These are phyloP conservation scores for Lysandra coridon DNA, from an alignment of 2,888 invertebrate species.

Conservation along the genomic window DNA sequence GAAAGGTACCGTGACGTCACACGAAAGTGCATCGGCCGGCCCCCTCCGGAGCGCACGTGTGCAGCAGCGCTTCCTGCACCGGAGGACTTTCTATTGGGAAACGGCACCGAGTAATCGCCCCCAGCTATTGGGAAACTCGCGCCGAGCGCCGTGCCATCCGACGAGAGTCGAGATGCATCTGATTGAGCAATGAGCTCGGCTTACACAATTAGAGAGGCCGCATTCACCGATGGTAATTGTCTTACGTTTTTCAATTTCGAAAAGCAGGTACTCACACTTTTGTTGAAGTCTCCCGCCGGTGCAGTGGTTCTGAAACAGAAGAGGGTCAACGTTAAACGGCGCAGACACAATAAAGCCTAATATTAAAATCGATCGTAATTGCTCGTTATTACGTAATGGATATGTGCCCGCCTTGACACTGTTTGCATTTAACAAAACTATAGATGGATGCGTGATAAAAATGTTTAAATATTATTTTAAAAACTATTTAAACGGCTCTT, in stretches of 20 bases:
- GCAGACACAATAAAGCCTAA: constrained; percentile 15
- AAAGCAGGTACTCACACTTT: constrained; percentile 61
- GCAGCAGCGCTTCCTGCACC: constrained; percentile 71
- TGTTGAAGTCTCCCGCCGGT: constrained; percentile 48
- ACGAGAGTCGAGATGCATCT: constrained; percentile 74
- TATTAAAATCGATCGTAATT: constrained; percentile 40
- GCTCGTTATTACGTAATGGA: constrained; percentile 60
- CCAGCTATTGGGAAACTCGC: constrained; percentile 68
- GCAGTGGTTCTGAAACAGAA: constrained; percentile 54
- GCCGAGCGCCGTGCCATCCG: constrained; percentile 54
- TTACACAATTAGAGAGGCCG: constrained; percentile 59
- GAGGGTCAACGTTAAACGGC: constrained; percentile 10
- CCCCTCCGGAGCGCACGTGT: constrained; percentile 56
- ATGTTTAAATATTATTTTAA: not conserved
- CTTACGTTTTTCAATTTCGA: constrained; percentile 20
- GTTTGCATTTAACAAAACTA: constrained; percentile 54
- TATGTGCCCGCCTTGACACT: constrained; percentile 71
- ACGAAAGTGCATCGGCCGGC: constrained; percentile 78
- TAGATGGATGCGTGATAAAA: constrained; percentile 56
- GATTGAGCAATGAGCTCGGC: constrained; percentile 67
- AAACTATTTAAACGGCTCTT: not conserved
- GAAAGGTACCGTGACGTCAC: constrained; percentile 39
- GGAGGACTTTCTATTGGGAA: constrained; percentile 79
- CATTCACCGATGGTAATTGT: constrained; percentile 35
- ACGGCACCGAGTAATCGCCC: constrained; percentile 58